A percentile compares a stretch with the other conserved stretches of the same genome.
These are phyloP conservation scores for Caenorhabditis sp. DNA, from an alignment of 2,888 invertebrate species.

Conservation along the genomic window DNA sequence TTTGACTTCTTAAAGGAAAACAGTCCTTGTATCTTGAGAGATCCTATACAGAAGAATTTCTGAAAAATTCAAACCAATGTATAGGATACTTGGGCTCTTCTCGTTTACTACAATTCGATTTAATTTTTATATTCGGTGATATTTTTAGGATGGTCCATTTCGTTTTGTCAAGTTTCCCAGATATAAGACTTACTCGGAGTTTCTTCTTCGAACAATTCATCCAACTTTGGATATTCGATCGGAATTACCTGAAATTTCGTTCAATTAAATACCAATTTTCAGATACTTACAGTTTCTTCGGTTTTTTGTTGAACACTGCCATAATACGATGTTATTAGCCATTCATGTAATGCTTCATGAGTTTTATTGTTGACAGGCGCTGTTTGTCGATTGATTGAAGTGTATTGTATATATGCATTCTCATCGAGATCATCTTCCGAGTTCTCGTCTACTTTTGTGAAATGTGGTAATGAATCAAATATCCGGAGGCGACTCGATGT, in stretches of 20 bases:
- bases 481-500: not conserved
- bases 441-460: not conserved
- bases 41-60: too few species aligned
- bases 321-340: conserved; percentile 36
- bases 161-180: too few species aligned
- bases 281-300: conserved; percentile 13
- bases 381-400: not conserved
- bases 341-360: conserved; percentile 25
- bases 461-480: not conserved
- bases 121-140: too few species aligned
- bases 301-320: conserved; percentile 19
- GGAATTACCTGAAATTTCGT: conserved; percentile 12
- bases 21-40: too few species aligned
- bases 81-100: too few species aligned
- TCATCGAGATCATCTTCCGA: not conserved
- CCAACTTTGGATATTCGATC: conserved; percentile 1
- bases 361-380: not conserved
- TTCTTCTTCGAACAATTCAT: not conserved
- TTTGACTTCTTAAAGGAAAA: too few species aligned
- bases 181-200: not conserved
- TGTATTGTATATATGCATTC: not conserved
- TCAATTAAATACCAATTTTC: not conserved
- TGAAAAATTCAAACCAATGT: too few species aligned
- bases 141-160: not conserved
- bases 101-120: too few species aligned